Conservation (phyloP, 2,888 invertebrate genomes). For the Hydrotaea cyrtoneurina region DNA sequence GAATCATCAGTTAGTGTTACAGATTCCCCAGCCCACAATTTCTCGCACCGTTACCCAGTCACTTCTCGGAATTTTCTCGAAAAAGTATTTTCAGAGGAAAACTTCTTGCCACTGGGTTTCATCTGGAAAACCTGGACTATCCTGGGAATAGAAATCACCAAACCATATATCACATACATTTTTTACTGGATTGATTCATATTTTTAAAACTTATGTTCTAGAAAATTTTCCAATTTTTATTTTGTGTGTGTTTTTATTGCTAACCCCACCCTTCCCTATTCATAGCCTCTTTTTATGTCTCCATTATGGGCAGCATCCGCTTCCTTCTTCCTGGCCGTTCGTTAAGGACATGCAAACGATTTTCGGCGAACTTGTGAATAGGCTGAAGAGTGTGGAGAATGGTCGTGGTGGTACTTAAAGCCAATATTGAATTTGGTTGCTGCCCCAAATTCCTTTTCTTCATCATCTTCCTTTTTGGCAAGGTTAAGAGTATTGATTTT, state of each 20-base stretch:
- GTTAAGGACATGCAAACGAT: not conserved
- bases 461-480: not conserved
- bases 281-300: not conserved
- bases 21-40: too few species aligned
- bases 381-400: not conserved
- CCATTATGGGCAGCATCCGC: not conserved
- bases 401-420: not conserved
- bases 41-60: too few species aligned
- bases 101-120: too few species aligned
- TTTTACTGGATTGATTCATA: not conserved
- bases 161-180: too few species aligned
- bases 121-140: too few species aligned
- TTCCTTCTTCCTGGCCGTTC: not conserved
- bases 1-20: too few species aligned
- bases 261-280: not conserved
- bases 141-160: too few species aligned
- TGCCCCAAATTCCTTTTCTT: not conserved
- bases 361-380: not conserved
- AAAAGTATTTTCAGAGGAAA: too few species aligned
- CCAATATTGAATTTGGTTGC: not conserved
- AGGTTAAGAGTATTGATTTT: conserved; percentile 24
- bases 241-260: not conserved
- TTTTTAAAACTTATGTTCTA: not conserved
- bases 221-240: conserved; percentile 11
- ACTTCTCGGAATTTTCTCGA: too few species aligned